Evolutionary conservation across 2,113 vertebrate species (phyloP), one percentile per base, ranked within the genome.

Genomic region (Furnarius figulus): DNA sequence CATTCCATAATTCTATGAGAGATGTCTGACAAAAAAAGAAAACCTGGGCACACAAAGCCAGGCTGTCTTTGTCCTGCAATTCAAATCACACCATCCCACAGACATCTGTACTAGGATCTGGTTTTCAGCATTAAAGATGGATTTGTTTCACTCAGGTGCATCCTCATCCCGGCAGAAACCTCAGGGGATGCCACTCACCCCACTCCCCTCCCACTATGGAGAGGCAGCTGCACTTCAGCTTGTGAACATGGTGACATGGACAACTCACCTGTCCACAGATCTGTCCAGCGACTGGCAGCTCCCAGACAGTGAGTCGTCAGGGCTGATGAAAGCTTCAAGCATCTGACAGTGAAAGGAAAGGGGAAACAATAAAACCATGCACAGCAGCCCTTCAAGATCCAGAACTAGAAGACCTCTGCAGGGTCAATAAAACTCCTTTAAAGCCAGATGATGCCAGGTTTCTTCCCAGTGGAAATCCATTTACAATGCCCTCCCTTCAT

Each of bases 251-350:
- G 46, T 31, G 71, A 37, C 14, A 10, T 1, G 9, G 47, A 49
- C 4, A 3, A 74, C 96, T 98, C 96, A 99, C 99, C 99, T 99
- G 98, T 99, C 99, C 97, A 99, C 95, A 13, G 99, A 97, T 47
- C 96, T 95, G 74, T 98, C 98, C 95, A 98, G 87, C 0, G 98
- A 99, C 74, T 99, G 99, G 94, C 99, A 99, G 97, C 99, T 99
- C 97, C 98, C 99, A 25, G 99, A 99, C 70, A 99, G 97, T 0
- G 99, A 99, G 37, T 98, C 98, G 24, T 98, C 98, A 0, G 98
- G 98, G 70, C 99, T 99, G 92, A 98, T 98, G 79, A 99, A 99
- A n/a, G 98, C 98, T 93, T 99, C 98, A 92, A 99, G 88, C 94
- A 99, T 97, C 99, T 99, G 92, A 20, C 14, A 75, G 70, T 5